phyloP scores from a whole-genome alignment of 1,140 invertebrate genomes.

The Bombus polaris region DNA sequence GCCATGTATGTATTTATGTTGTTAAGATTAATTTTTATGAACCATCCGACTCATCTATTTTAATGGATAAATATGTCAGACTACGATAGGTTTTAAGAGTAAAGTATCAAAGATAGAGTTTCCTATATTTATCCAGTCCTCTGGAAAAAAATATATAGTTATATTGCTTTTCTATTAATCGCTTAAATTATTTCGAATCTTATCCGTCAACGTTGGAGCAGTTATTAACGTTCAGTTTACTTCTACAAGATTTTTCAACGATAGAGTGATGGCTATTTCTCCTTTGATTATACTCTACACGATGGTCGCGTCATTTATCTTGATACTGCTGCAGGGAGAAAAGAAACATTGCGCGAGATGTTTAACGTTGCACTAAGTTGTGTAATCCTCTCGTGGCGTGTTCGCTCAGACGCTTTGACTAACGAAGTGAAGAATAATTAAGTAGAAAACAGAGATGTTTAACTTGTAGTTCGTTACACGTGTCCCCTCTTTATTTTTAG shows the following conservation, averaged over 20 bases:
- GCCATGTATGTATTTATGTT: not conserved
- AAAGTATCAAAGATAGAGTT: not conserved
- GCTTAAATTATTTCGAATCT: too few relatives aligned
- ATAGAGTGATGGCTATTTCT: not conserved
- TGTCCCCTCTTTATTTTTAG: not conserved
- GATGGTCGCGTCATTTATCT: not conserved
- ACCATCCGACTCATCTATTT: not conserved
- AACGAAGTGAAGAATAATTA: constrained; percentile 36
- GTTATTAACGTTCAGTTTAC: not conserved
- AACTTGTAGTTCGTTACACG: constrained; percentile 3
- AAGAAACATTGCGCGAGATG: not conserved
- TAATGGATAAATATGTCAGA: not conserved
- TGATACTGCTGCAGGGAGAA: not conserved
- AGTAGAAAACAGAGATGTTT: constrained; percentile 26
- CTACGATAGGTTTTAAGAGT: too few relatives aligned
- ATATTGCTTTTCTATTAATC: not conserved
- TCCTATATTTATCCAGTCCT: not conserved
- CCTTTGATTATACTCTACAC: not conserved
- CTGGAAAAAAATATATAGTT: not conserved
- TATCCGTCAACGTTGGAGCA: not conserved
- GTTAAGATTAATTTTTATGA: not conserved
- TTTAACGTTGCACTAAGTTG: constrained; percentile 4
- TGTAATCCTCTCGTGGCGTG: not conserved
- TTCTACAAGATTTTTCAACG: not conserved
- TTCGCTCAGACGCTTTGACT: constrained; percentile 3